A percentile compares a stretch with the other conserved stretches of the same genome.
phyloP scores from a whole-genome alignment of 2,113 vertebrate species.

The Camelus bactrianus region DNA sequence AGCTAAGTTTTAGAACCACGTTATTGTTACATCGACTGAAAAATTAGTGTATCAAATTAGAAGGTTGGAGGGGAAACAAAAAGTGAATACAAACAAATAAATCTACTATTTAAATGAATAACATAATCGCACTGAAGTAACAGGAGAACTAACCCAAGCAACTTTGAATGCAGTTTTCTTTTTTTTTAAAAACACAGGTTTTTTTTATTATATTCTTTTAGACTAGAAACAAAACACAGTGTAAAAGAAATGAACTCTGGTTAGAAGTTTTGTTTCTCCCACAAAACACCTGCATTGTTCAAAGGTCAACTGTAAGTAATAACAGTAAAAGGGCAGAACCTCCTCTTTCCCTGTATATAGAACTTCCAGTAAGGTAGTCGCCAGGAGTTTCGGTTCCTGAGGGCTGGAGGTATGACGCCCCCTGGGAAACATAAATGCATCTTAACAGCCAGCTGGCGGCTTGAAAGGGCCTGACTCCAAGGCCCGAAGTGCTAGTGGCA shows the following conservation, averaged over 20 bases:
- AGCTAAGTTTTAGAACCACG: background rate
- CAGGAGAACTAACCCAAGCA: background rate
- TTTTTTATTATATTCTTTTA: background rate
- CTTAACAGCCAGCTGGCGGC: background rate
- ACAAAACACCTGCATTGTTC: background rate
- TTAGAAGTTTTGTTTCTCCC: background rate
- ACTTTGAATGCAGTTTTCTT: background rate
- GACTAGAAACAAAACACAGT: background rate
- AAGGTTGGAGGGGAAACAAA: background rate
- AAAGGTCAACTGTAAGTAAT: background rate
- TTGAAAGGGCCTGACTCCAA: background rate
- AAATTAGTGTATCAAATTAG: constrained; percentile 3
- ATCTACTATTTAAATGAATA: background rate
- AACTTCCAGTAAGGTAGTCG: background rate
- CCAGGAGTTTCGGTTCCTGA: background rate
- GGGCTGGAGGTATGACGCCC: background rate
- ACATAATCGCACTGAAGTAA: background rate
- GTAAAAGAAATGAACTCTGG: background rate
- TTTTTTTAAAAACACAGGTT: no score
- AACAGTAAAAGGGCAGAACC: background rate
- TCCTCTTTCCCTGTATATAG: background rate
- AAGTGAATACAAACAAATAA: background rate
- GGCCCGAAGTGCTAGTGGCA: background rate
- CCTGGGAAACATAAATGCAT: background rate
- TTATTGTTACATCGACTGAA: background rate